Evolutionary conservation across 2,797 vertebrate genomes (phyloP).

Genomic region (Microchirus variegatus): DNA sequence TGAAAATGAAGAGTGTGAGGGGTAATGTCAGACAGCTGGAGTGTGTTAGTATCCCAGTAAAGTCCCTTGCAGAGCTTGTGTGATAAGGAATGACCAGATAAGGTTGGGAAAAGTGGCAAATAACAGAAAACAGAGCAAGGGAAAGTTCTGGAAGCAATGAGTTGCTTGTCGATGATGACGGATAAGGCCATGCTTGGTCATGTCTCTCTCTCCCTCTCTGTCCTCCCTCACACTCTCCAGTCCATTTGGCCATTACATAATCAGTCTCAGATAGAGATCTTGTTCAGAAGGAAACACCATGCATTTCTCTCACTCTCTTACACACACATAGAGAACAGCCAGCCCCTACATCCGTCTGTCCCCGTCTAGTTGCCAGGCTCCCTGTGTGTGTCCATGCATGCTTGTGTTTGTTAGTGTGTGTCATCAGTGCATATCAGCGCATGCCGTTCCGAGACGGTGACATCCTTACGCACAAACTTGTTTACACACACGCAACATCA

Average conservation of each 20-base stretch:
- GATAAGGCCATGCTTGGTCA: constrained; percentile 41
- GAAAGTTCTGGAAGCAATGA: constrained; percentile 18
- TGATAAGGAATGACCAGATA: constrained; percentile 35
- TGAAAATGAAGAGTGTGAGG: not conserved
- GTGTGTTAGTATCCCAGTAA: constrained; percentile 1
- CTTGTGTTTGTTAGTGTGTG: constrained; percentile 29
- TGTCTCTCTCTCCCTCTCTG: constrained; percentile 8
- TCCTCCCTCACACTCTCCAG: constrained; percentile 48
- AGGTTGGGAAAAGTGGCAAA: constrained; percentile 21
- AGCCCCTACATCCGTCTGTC: constrained; percentile 43
- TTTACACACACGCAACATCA: not conserved
- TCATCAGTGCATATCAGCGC: constrained; percentile 48
- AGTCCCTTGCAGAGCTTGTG: constrained; percentile 10
- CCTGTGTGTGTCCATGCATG: constrained; percentile 1
- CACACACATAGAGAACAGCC: constrained; percentile 39
- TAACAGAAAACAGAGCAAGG: constrained; percentile 22
- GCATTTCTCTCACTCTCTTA: constrained; percentile 23
- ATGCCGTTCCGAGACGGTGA: constrained; percentile 45
- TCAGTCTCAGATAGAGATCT: constrained; percentile 51
- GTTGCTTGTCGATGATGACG: constrained; percentile 16
- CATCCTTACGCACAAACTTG: not conserved
- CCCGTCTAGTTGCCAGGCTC: constrained; percentile 37
- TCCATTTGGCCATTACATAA: constrained; percentile 69
- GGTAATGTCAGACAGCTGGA: constrained; percentile 10
- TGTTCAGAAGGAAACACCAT: constrained; percentile 58